Percentiles rank a stretch among this genome's conserved stretches.
Evolutionary conservation across 92 coral and sea anemone species (phyloP).

Genomic region (Diadumene lineata): DNA sequence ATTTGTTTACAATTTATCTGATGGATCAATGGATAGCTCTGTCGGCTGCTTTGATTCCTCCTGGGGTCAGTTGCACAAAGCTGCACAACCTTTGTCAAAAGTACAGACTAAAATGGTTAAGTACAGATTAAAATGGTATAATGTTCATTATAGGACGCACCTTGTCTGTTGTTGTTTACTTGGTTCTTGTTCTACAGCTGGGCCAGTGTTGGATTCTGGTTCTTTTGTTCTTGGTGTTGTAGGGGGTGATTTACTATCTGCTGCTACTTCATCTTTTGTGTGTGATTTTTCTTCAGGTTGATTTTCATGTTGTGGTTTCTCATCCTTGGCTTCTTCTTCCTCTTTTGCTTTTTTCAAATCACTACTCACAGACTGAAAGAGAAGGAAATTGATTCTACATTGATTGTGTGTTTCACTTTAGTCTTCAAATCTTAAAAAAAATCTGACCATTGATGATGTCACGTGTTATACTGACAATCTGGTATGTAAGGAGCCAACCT

Average conservation of each 20-base stretch:
- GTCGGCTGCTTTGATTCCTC: no score
- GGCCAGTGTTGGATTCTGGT: slow-evolving; percentile 13
- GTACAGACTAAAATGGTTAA: no score
- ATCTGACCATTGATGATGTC: not conserved
- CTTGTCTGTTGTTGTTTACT: slow-evolving; percentile 13
- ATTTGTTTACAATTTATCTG: no score
- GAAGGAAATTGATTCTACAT: not conserved
- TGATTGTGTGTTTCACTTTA: not conserved
- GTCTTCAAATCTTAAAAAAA: not conserved
- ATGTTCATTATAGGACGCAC: no score
- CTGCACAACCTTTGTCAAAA: no score
- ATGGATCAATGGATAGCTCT: no score
- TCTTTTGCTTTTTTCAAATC: slow-evolving; percentile 37
- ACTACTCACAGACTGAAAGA: slow-evolving; percentile 33
- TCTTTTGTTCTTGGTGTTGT: slow-evolving; percentile 9
- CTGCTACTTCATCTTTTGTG: slow-evolving; percentile 7
- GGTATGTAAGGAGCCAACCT: no score
- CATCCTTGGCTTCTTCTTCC: slow-evolving; percentile 39
- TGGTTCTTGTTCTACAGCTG: slow-evolving; percentile 25
- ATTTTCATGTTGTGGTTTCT: slow-evolving; percentile 41
- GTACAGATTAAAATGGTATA: no score
- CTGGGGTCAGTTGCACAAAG: no score
- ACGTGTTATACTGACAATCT: no score
- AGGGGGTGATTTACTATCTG: slow-evolving; percentile 19
- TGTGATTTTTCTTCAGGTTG: slow-evolving; percentile 38